Evolutionary conservation across 2,888 invertebrate genomes (phyloP), one percentile per base, ranked within the genome.

Genomic region (Pilophorus perplexus): DNA sequence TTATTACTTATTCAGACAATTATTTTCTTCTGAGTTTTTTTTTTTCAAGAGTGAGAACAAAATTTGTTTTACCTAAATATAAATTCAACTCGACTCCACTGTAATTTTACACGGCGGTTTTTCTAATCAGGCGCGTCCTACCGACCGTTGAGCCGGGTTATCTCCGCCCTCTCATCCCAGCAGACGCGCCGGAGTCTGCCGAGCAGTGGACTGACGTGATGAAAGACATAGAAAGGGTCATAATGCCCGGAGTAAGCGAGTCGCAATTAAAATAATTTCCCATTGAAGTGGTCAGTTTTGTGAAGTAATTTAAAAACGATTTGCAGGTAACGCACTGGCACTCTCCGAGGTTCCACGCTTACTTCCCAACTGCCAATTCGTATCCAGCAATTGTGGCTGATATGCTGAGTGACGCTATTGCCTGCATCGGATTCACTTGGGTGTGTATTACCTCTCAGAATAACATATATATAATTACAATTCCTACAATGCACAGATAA

Each of bases 381-480:
- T 96, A 93, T 78, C 91, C 96, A 0, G 86, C 93, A 8, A 93
- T 96, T 72, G 90, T 93, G 8, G 96, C 93, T 3, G 97, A 97
- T 75, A 96, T 97, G 86, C 80, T 97, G 37, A 92, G 92, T 74
- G 93, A 90, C 42, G 94, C 93, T 22, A 93, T 97, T 72, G 94
- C 93, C 2, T 95, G 95, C 76, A 94, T 97, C 73, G 96, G 96
- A 71, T 97, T 97, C 77, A 87, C 92, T 23, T 97, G 96, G 96
- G 95, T 94, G 82, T 79, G 66, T 42, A 44, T 25, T 14, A 10
- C n/a, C 10, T n/a, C n/a, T 42, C 8, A 14, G n/a, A 10, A 42
- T 10, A 42, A 10, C 14, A 10, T 10, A 33, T 14, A 10, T 10
- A 10, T 10, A n/a, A 14, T 42, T 42, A 42, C 16, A 42, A 42